Evolutionary conservation across 2,113 vertebrate species (phyloP).

Genomic region (Columba janthina): DNA sequence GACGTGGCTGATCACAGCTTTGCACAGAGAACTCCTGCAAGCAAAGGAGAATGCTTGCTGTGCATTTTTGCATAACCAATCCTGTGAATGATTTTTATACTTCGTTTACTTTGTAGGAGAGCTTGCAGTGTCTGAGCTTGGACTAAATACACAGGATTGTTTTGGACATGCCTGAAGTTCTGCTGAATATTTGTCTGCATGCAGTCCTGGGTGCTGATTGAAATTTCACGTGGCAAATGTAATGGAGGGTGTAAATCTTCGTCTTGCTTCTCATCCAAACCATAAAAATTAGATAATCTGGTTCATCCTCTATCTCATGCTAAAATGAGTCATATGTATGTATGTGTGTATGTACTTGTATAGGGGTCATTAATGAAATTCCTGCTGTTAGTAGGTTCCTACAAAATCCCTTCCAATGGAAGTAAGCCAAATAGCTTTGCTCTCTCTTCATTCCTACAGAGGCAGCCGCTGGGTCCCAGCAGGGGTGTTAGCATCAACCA

Average conservation of each 20-base stretch:
- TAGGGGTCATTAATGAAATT: neutral
- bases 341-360: neutral
- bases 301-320: neutral
- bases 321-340: neutral
- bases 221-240: neutral
- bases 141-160: neutral
- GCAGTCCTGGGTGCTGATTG: neutral
- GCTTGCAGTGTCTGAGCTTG: neutral
- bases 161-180: neutral
- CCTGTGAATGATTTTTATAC: neutral
- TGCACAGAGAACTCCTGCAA: neutral
- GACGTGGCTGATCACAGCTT: neutral
- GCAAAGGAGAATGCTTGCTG: neutral
- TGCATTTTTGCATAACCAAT: neutral
- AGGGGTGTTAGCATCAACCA: conserved; percentile 4
- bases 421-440: conserved; percentile 35
- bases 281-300: neutral
- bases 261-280: neutral
- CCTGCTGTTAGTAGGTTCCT: neutral
- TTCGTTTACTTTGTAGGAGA: neutral
- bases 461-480: conserved; percentile 11
- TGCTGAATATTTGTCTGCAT: neutral
- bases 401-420: neutral
- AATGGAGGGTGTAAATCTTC: neutral
- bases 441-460: neutral